phyloP scores from a whole-genome alignment of 2,888 invertebrate genomes.

The Cheiracanthium punctorium region DNA sequence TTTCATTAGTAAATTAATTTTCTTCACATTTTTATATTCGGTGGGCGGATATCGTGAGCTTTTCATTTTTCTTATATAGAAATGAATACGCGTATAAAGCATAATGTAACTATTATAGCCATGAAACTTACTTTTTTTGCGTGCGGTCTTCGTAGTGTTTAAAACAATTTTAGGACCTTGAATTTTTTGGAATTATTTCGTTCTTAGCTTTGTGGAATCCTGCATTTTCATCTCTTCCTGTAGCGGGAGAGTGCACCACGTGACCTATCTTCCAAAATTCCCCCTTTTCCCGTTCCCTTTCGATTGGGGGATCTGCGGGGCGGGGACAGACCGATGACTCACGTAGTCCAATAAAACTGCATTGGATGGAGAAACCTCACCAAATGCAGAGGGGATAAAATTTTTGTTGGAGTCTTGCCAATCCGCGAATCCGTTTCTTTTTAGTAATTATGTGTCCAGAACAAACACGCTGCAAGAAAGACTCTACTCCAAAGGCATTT shows the following conservation, averaged over 20 bases:
- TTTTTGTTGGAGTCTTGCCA: constrained; percentile 10
- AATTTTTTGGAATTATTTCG: too few species aligned
- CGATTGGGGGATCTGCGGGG: background rate
- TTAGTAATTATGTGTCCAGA: background rate
- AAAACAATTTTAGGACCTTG: too few species aligned
- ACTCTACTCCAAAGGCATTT: background rate
- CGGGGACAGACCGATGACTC: background rate
- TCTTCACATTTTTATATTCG: too few species aligned
- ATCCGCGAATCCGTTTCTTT: background rate
- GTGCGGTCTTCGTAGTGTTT: too few species aligned
- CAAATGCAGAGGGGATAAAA: background rate
- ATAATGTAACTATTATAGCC: too few species aligned
- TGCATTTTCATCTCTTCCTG: background rate
- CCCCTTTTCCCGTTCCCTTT: constrained; percentile 9
- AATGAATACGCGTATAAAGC: too few species aligned
- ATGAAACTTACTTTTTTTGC: too few species aligned
- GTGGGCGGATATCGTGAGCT: too few species aligned
- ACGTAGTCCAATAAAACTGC: constrained; percentile 17
- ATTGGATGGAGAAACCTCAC: background rate
- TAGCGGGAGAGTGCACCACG: background rate
- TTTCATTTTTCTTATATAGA: too few species aligned
- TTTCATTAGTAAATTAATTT: too few species aligned
- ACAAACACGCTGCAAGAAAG: background rate
- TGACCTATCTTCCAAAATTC: background rate
- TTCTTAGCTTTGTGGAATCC: background rate